These are phyloP conservation scores for Drosophila repleta DNA, from an alignment of 1,140 invertebrate genomes.

Conservation along the genomic window DNA sequence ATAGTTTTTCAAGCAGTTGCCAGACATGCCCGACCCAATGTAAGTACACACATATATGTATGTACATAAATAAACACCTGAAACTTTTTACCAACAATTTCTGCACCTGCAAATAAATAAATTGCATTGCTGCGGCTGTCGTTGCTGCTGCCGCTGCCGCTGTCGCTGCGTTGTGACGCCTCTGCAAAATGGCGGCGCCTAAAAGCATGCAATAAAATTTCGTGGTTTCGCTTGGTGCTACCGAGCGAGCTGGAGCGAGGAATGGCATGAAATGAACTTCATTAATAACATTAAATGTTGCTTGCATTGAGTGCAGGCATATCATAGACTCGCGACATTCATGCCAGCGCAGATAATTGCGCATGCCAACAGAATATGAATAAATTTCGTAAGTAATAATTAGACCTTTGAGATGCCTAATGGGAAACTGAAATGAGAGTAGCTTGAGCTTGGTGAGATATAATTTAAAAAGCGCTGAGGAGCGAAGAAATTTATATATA, in stretches of 20 bases:
- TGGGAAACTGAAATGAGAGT: too few relatives aligned
- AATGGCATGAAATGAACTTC: neutral
- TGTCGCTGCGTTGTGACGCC: slow-evolving; percentile 12
- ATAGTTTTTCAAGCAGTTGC: slow-evolving; percentile 19
- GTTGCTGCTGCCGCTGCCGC: slow-evolving; percentile 10
- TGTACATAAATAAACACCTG: slow-evolving; percentile 7
- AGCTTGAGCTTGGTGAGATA: too few relatives aligned
- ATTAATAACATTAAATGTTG: neutral
- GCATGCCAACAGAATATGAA: too few relatives aligned
- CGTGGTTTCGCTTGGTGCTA: slow-evolving; percentile 34
- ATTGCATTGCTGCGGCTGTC: slow-evolving; percentile 44
- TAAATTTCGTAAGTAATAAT: too few relatives aligned
- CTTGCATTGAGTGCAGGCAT: neutral
- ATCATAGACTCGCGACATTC: neutral
- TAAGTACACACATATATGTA: neutral
- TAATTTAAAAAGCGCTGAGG: too few relatives aligned
- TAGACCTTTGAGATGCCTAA: too few relatives aligned
- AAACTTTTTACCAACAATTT: slow-evolving; percentile 20
- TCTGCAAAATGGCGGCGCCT: slow-evolving; percentile 5
- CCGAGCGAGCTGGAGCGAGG: neutral
- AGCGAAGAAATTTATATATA: too few relatives aligned
- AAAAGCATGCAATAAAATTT: slow-evolving; percentile 62
- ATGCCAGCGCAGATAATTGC: neutral
- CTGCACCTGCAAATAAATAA: slow-evolving; percentile 61
- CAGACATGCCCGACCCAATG: neutral